Conservation (phyloP, 2,797 vertebrate species). For the Anabacerthia variegaticeps region DNA sequence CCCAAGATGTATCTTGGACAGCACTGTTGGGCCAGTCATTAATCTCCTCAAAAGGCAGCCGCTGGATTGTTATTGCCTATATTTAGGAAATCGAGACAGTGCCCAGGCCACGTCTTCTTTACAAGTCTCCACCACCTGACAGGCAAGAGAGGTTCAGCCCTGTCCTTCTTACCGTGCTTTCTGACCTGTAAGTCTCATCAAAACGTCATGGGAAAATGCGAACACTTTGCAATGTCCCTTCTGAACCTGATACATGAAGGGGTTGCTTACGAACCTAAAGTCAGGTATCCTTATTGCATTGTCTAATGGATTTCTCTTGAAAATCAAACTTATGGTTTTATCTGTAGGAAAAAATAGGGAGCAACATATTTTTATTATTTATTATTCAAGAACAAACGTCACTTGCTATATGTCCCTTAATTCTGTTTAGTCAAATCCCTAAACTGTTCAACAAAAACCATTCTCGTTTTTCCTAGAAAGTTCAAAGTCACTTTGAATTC, state of each 20-base stretch:
- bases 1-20: not conserved
- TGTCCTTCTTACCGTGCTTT: slow-evolving; percentile 91
- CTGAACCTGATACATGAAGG: slow-evolving; percentile 85
- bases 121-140: slow-evolving; percentile 75
- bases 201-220: slow-evolving; percentile 84
- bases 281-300: slow-evolving; percentile 86
- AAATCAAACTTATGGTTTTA: slow-evolving; percentile 80
- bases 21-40: slow-evolving; percentile 21
- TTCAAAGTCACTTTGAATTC: slow-evolving; percentile 55
- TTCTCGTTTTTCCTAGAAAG: slow-evolving; percentile 44
- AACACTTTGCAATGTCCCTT: slow-evolving; percentile 70
- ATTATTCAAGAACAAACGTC: slow-evolving; percentile 60
- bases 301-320: slow-evolving; percentile 90
- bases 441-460: slow-evolving; percentile 41
- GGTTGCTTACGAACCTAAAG: slow-evolving; percentile 77
- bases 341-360: slow-evolving; percentile 86
- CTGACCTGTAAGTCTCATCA: slow-evolving; percentile 88
- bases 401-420: slow-evolving; percentile 41
- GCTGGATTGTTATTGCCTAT: slow-evolving; percentile 66
- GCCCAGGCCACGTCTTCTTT: slow-evolving; percentile 74
- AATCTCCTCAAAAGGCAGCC: slow-evolving; percentile 52
- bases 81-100: slow-evolving; percentile 69
- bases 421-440: slow-evolving; percentile 47
- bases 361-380: slow-evolving; percentile 68
- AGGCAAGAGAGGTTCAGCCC: slow-evolving; percentile 69